These are phyloP conservation scores for Micrastur ruficollis DNA, from an alignment of 2,797 vertebrate species.

Conservation along the genomic window DNA sequence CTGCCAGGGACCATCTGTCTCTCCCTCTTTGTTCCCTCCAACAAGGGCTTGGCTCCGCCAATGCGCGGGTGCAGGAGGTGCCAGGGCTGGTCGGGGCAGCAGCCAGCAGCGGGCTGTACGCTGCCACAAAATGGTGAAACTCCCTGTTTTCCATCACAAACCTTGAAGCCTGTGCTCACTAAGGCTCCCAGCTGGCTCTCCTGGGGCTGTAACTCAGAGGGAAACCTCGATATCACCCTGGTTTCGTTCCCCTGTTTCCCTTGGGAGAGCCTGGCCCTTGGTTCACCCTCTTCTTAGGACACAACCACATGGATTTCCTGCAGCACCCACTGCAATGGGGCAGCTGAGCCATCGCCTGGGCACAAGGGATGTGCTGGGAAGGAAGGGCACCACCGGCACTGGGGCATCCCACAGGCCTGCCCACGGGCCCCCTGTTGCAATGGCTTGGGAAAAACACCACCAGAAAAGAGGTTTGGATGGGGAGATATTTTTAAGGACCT, in stretches of 20 bases:
- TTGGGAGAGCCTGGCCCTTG: background rate
- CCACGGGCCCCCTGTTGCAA: fast-evolving
- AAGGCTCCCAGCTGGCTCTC: background rate
- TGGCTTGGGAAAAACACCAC: background rate
- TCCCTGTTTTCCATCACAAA: background rate
- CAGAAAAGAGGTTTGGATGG: background rate
- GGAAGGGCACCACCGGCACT: background rate
- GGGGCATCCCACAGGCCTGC: fast-evolving
- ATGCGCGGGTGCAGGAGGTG: fast-evolving
- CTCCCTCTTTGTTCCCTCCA: background rate
- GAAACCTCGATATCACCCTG: background rate
- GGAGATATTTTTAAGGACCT: background rate
- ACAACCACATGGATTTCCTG: background rate
- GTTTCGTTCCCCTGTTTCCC: background rate
- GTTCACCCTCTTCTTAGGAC: background rate
- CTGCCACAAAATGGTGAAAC: background rate
- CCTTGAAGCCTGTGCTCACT: background rate
- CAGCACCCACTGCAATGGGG: background rate
- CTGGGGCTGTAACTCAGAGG: background rate
- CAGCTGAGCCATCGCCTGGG: background rate
- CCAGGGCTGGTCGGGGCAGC: background rate
- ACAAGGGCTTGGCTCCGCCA: background rate
- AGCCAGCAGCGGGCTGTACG: background rate
- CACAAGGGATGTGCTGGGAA: background rate
- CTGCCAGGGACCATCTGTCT: conserved; percentile 1